Base-by-base conservation (phyloP, 2,797 vertebrate species). In the Pelobates cultripes region DNA sequence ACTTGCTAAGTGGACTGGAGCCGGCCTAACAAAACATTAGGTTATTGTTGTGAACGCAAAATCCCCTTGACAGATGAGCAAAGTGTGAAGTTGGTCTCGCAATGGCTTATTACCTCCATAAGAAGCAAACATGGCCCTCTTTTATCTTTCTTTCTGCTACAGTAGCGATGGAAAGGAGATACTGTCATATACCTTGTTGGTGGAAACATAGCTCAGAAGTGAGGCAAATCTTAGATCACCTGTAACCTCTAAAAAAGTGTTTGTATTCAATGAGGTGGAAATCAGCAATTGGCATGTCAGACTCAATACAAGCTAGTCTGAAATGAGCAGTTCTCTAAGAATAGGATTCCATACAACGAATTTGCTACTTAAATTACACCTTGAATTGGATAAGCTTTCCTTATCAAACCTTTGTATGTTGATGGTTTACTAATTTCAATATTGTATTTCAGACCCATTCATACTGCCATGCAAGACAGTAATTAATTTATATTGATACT, bases 21-120 rank as follows among this genome's bases (percentile, higher is more conserved):
- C 90, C 91, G 85, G 91, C 87, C 93, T 93, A 92, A 90, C 92
- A 93, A 94, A 95, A 94, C 93, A 95, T 92, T 88, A 85, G 87
- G 86, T 89, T 88, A 92, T 94, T 94, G 91, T 94, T 92, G 89
- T 87, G 89, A 90, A 91, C 88, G 86, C 90, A 89, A 89, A 87
- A 92, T 87, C 88, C 87, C 89, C 90, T 92, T 92, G 92, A 91
- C 91, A 92, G 92, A 90, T 75, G 89, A 92, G 89, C 85, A 69
- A 91, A 93, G 93, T 94, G 95, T 94, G 93, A 96, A 94, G 89
- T 88, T 90, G 86, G 89, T 85, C 87, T 92, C 88, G 89, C 89
- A 87, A 91, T 87, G 92, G 89, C 90, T 92, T 92, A 90, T 93
- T 94, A 88, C 92, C 92, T 91, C 88, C 86, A 84, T 87, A 88